Conservation (phyloP, 2,797 vertebrate species). For the Rhynchotus rufescens region DNA sequence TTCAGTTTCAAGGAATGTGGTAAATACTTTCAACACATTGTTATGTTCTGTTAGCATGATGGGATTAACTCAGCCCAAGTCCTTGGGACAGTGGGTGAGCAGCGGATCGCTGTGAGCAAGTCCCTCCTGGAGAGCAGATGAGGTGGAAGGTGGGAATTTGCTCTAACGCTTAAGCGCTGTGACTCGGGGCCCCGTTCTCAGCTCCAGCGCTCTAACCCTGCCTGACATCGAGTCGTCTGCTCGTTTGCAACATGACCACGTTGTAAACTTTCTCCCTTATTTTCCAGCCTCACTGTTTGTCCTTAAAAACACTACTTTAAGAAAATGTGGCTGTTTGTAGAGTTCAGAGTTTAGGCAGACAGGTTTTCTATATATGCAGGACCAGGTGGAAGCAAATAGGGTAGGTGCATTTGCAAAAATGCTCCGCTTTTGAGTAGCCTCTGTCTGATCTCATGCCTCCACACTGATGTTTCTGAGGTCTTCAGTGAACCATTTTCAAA, state of each 20-base stretch:
- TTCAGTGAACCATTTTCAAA: neutral
- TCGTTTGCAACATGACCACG: neutral
- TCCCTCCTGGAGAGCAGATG: neutral
- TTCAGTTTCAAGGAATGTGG: conserved; percentile 65
- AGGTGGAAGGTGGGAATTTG: neutral
- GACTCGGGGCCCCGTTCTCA: neutral
- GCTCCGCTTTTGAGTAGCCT: neutral
- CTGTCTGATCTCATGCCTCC: neutral
- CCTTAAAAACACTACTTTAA: neutral
- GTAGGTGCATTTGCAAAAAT: neutral
- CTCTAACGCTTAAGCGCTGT: neutral
- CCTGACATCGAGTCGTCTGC: neutral
- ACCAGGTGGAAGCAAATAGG: neutral
- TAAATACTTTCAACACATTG: conserved; percentile 62
- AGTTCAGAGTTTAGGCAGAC: neutral
- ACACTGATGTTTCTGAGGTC: neutral
- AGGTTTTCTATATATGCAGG: neutral
- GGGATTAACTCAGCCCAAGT: conserved; percentile 40
- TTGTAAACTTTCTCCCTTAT: neutral
- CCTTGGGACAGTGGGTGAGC: conserved; percentile 13
- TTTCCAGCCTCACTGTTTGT: neutral
- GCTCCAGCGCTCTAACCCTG: neutral
- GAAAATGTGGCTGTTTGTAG: neutral
- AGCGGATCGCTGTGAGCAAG: neutral
- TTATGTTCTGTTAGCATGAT: conserved; percentile 47